A percentile compares a stretch with the other conserved stretches of the same genome.
Conservation (phyloP, 2,797 vertebrate species). For the Propithecus perrieri region DNA sequence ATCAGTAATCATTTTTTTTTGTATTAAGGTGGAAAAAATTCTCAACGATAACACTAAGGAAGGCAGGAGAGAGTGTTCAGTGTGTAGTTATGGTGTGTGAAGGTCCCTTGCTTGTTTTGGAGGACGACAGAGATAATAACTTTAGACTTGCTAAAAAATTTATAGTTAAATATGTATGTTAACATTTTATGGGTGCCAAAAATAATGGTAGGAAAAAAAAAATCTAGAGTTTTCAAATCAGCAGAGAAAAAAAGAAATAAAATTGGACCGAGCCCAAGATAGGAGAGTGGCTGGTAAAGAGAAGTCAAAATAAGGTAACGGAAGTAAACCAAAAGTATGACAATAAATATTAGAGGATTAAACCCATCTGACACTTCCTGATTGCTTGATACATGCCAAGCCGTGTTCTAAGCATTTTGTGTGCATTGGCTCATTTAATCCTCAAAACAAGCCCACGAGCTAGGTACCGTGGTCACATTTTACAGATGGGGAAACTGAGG, state of each 20-base stretch:
- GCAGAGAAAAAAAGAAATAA: background rate
- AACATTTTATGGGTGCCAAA: conserved; percentile 35
- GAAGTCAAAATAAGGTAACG: background rate
- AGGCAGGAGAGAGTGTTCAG: background rate
- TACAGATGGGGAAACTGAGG: background rate
- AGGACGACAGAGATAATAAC: background rate
- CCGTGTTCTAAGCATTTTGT: background rate
- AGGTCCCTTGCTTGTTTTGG: background rate
- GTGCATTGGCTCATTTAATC: background rate
- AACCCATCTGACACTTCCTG: background rate
- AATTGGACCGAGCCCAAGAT: background rate
- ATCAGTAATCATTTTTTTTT: conserved; percentile 3
- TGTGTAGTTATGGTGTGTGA: background rate
- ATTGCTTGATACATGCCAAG: background rate
- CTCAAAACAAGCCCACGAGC: background rate
- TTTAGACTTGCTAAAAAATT: background rate
- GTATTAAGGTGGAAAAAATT: conserved; percentile 4
- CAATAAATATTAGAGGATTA: background rate
- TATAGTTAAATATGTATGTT: conserved; percentile 17
- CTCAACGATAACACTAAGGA: background rate
- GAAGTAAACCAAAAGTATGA: conserved; percentile 3
- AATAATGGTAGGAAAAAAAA: background rate
- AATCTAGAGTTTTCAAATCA: background rate
- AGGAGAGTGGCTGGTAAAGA: background rate
- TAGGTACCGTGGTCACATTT: background rate